A percentile compares a stretch with the other conserved stretches of the same genome.
Conservation (phyloP, 2,888 invertebrate genomes). For the Lycaena phlaeas region DNA sequence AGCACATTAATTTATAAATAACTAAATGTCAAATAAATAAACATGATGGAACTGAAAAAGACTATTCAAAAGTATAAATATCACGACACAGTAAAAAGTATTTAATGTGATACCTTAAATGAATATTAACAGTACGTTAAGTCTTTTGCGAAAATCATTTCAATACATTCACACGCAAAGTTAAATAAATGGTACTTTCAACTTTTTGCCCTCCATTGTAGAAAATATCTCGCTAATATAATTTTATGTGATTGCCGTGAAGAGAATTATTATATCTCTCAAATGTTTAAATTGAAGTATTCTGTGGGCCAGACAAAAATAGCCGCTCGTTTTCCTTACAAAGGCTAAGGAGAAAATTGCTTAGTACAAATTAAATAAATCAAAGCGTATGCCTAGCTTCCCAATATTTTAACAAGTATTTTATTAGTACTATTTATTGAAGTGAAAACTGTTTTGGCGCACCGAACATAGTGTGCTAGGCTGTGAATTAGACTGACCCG, state of each 20-base stretch:
- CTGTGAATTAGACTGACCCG: too few species aligned
- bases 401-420: too few species aligned
- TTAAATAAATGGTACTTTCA: constrained; percentile 10
- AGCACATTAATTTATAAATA: too few species aligned
- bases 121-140: background rate
- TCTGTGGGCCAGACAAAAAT: constrained; percentile 20
- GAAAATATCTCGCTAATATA: constrained; percentile 18
- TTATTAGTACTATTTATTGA: too few species aligned
- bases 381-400: background rate
- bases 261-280: constrained; percentile 19
- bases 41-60: too few species aligned
- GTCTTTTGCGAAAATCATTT: too few species aligned
- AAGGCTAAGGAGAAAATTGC: constrained; percentile 4
- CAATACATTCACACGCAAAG: constrained; percentile 5
- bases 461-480: too few species aligned
- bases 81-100: background rate
- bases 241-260: constrained; percentile 19
- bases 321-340: constrained; percentile 22
- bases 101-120: background rate
- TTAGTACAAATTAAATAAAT: constrained; percentile 3
- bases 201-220: constrained; percentile 16
- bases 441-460: too few species aligned
- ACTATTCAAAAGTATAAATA: background rate
- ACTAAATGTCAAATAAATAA: too few species aligned
- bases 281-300: constrained; percentile 24